Conservation (phyloP, 30 jellyfish, hydroid and myxozoan genomes). For the Clytia hemisphaerica region DNA sequence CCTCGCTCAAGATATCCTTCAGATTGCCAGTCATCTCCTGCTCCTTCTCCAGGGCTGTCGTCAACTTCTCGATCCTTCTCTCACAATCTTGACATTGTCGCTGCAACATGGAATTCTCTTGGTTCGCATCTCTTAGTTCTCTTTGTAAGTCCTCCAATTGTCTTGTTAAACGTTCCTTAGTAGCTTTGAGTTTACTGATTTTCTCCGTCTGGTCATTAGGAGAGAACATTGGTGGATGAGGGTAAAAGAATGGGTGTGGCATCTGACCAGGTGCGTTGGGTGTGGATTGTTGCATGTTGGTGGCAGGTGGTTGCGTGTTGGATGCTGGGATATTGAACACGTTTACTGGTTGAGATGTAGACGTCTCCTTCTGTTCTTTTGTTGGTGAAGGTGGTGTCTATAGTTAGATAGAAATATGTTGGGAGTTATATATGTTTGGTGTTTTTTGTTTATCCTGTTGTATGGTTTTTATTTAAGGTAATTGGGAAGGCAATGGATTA, state of each 20-base stretch:
- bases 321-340: slow-evolving; percentile 2
- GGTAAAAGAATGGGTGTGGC: slow-evolving; percentile 44
- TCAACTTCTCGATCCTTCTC: slow-evolving; percentile 48
- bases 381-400: too few relatives aligned
- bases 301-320: slow-evolving; percentile 12
- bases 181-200: slow-evolving; percentile 33
- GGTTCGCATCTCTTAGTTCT: slow-evolving; percentile 49
- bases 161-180: slow-evolving; percentile 45
- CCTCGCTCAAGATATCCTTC: slow-evolving; percentile 46
- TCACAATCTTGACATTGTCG: slow-evolving; percentile 52
- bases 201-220: slow-evolving; percentile 56
- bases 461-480: too few relatives aligned
- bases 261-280: slow-evolving; percentile 36
- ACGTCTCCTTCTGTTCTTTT: too few relatives aligned
- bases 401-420: too few relatives aligned
- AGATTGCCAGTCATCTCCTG: slow-evolving; percentile 17
- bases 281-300: slow-evolving; percentile 48
- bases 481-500: too few relatives aligned
- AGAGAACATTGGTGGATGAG: slow-evolving; percentile 25
- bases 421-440: too few relatives aligned
- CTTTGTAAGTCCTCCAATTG: slow-evolving; percentile 28
- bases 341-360: slow-evolving; percentile 5
- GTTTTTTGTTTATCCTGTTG: not conserved
- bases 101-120: slow-evolving; percentile 46
- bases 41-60: slow-evolving; percentile 49